These are phyloP conservation scores for Yponomeuta plumbellus DNA, from an alignment of 2,888 invertebrate species.

Conservation along the genomic window DNA sequence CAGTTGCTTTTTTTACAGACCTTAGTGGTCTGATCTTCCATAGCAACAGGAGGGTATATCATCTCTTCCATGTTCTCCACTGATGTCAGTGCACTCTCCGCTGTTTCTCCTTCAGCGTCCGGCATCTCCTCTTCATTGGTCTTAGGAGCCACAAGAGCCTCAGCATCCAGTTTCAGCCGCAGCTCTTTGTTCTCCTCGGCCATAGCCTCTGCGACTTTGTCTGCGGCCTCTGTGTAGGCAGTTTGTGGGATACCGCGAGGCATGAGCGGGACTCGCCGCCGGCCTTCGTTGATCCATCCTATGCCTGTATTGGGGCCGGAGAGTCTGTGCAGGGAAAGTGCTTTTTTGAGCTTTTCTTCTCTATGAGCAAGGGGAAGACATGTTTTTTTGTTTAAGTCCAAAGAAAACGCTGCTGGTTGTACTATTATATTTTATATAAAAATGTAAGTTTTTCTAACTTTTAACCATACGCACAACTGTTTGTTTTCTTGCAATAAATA, in stretches of 20 bases:
- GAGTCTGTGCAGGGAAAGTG: constrained; percentile 56
- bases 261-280: constrained; percentile 87
- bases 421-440: too few species aligned
- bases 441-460: too few species aligned
- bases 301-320: constrained; percentile 81
- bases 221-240: constrained; percentile 88
- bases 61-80: constrained; percentile 50
- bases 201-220: constrained; percentile 79
- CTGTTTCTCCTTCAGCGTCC: constrained; percentile 50
- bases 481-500: too few species aligned
- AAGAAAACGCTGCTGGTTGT: too few species aligned
- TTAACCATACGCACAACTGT: too few species aligned
- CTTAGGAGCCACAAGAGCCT: constrained; percentile 52
- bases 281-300: constrained; percentile 93
- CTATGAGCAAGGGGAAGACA: too few species aligned
- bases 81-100: constrained; percentile 40
- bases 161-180: constrained; percentile 53
- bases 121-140: constrained; percentile 50
- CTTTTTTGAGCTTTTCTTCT: too few species aligned
- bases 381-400: too few species aligned
- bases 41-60: constrained; percentile 57
- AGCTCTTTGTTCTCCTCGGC: constrained; percentile 59
- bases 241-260: constrained; percentile 91
- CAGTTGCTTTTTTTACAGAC: constrained; percentile 28
- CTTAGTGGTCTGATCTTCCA: constrained; percentile 64